Evolutionary conservation across 1,140 invertebrate genomes (phyloP), one percentile per base, ranked within the genome.

Genomic region (Drosophila repleta): DNA sequence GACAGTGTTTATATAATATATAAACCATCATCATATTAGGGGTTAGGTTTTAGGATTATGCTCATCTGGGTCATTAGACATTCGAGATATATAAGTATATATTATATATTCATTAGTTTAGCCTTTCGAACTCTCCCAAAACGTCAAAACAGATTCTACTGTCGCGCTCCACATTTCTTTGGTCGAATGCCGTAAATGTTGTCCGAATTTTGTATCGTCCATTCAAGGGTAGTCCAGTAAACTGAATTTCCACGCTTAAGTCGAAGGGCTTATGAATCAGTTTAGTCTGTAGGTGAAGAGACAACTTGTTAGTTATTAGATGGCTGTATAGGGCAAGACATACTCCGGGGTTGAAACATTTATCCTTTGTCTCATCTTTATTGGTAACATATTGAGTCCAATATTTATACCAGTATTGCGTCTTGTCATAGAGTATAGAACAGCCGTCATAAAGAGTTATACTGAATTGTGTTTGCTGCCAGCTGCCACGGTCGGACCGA

Each of bases 341-440:
- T 70, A 79, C 76, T 7, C 76, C 76, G 10, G 51, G 71, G 18
- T 13, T 8, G 0, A 72, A 0, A n/a, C 77, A 80, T 35, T 58
- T 71, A 0, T 53, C 15, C 18, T 41, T 46, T 0, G 60, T 24
- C 8, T 66, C 60, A 0, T 49, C 18, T 0, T 3, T 5, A 56
- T 79, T 79, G 1, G 0, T 49, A 10, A 75, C 1, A 11, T 79
- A 20, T 20, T 10, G 0, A 0, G 52, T 18, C 61, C 65, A 75
- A 15, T 0, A 2, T 0, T 10, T 41, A 29, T 80, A 60, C 61
- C 61, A 71, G 1, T 24, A 24, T 7, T 76, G 46, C 1, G 20
- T 49, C 5, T 45, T 15, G 11, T 80, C 72, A 32, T 62, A 76
- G 18, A 80, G 21, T 0, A 2, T 0, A 0, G 32, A 43, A 15